Evolutionary conservation across 2,113 vertebrate genomes (phyloP).

Genomic region (Paedocypris sp.): DNA sequence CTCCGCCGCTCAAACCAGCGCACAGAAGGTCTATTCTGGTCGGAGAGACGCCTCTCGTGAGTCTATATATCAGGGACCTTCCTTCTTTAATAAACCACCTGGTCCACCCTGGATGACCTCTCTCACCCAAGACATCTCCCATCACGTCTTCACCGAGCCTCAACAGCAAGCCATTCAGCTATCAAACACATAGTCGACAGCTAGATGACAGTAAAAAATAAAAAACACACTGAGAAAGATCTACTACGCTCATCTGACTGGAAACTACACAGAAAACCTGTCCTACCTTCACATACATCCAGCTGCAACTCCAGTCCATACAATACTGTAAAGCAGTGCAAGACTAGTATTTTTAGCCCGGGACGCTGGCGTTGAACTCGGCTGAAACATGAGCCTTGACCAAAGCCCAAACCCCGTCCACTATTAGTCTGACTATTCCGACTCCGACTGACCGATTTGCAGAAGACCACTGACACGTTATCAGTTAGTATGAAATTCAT

Average conservation of each 20-base stretch:
- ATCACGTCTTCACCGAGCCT: neutral
- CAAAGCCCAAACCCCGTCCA: slow-evolving; percentile 21
- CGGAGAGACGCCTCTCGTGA: neutral
- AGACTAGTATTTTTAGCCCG: slow-evolving; percentile 41
- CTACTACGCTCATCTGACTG: neutral
- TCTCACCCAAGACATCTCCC: neutral
- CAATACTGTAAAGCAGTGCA: slow-evolving; percentile 31
- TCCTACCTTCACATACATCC: slow-evolving; percentile 15
- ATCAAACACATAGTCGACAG: neutral
- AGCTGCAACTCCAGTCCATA: slow-evolving; percentile 1
- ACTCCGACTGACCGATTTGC: too few relatives aligned
- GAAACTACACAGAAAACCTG: neutral
- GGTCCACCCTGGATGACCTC: neutral
- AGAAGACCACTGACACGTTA: too few relatives aligned
- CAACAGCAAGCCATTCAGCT: neutral
- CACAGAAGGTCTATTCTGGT: slow-evolving; percentile 9
- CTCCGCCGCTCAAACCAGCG: neutral
- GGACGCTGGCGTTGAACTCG: slow-evolving; percentile 26
- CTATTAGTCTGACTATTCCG: neutral
- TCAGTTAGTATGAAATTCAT: too few relatives aligned
- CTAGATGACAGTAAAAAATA: too few relatives aligned
- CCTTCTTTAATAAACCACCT: neutral
- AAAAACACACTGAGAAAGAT: too few relatives aligned
- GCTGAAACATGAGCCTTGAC: slow-evolving; percentile 46
- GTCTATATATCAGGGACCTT: neutral